A percentile compares a stretch with the other conserved stretches of the same genome.
These are phyloP conservation scores for Triops longicaudatus DNA, from an alignment of 1,140 invertebrate species.

Conservation along the genomic window DNA sequence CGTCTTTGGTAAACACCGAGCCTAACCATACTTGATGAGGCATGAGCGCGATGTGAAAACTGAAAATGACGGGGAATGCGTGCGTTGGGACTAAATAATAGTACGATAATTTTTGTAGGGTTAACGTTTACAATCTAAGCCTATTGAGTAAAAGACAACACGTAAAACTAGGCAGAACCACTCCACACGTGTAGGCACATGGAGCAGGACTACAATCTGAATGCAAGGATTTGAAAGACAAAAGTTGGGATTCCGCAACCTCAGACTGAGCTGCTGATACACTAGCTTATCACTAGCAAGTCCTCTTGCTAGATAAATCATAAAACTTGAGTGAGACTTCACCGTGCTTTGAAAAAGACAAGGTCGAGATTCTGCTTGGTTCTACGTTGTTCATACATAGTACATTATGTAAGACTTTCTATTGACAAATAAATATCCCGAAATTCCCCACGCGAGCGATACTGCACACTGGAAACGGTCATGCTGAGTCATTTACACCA, in stretches of 20 bases:
- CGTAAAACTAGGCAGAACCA: background rate
- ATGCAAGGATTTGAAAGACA: background rate
- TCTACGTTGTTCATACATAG: background rate
- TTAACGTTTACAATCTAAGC: too few species aligned
- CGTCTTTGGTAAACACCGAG: background rate
- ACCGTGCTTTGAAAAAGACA: background rate
- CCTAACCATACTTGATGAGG: conserved; percentile 8
- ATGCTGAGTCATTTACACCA: background rate
- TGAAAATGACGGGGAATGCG: background rate
- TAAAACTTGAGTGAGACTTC: background rate
- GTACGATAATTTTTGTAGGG: too few species aligned
- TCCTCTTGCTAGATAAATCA: background rate
- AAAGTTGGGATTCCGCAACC: background rate
- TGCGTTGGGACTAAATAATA: too few species aligned
- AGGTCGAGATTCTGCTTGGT: background rate
- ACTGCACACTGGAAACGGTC: background rate
- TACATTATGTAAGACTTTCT: background rate
- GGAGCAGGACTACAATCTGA: background rate
- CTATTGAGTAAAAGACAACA: background rate
- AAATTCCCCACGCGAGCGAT: background rate
- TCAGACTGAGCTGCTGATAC: background rate
- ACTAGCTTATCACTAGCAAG: conserved; percentile 1
- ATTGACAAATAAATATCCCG: background rate
- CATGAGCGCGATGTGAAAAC: background rate
- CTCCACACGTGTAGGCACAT: background rate